phyloP scores from a whole-genome alignment of 2,797 vertebrate genomes.

The Simalia tracyae region DNA sequence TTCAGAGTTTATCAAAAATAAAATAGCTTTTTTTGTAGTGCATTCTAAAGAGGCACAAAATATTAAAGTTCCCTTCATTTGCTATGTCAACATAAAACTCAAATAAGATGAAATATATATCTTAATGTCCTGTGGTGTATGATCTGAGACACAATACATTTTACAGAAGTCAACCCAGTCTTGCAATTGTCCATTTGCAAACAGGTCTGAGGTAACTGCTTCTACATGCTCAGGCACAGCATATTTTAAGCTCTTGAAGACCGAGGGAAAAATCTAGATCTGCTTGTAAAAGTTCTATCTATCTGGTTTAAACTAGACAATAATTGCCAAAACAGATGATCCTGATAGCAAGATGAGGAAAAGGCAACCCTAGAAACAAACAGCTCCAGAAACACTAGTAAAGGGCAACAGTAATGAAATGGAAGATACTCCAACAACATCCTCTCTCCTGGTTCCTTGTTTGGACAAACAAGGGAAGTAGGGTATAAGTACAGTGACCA shows the following conservation, averaged over 20 bases:
- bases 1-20: slow-evolving; percentile 28
- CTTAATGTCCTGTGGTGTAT: not conserved
- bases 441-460: not conserved
- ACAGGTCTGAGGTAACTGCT: not conserved
- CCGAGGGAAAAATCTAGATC: not conserved
- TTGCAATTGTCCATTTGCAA: not conserved
- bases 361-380: not conserved
- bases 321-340: not conserved
- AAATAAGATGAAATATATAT: not conserved
- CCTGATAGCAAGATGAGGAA: not conserved
- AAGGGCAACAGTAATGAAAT: not conserved
- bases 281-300: not conserved
- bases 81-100: not conserved
- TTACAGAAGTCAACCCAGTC: not conserved
- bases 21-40: not conserved
- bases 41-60: not conserved
- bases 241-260: not conserved
- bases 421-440: not conserved
- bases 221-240: not conserved
- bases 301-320: not conserved
- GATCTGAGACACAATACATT: not conserved
- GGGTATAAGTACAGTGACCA: not conserved
- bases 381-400: not conserved
- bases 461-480: not conserved
- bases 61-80: not conserved